phyloP scores from a whole-genome alignment of 2,113 vertebrate species.

The Sapayoa aenigma region DNA sequence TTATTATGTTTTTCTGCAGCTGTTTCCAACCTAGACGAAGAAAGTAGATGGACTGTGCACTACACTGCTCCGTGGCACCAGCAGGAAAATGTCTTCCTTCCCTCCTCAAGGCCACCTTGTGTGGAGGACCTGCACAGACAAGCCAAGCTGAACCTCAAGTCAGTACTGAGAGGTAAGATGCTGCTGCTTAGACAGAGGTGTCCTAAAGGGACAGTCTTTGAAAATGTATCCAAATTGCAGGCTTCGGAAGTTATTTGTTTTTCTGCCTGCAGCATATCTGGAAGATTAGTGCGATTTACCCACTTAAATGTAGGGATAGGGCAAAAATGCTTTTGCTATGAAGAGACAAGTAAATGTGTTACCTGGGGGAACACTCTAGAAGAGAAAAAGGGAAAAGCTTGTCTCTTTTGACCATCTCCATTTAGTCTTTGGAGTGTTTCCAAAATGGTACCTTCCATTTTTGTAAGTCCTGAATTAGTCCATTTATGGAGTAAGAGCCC shows the following conservation, averaged over 20 bases:
- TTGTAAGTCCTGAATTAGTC: background rate
- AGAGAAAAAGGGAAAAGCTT: background rate
- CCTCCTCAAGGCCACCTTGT: slow-evolving; percentile 85
- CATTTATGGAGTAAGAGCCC: background rate
- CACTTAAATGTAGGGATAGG: background rate
- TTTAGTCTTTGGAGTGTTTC: background rate
- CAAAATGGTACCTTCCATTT: background rate
- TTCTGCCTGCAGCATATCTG: background rate
- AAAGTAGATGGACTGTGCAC: slow-evolving; percentile 95
- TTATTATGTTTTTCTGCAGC: slow-evolving; percentile 73
- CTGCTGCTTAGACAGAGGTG: background rate
- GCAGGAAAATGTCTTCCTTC: slow-evolving; percentile 96
- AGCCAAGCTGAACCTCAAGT: slow-evolving; percentile 97
- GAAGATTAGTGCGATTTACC: background rate
- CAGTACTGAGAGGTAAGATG: slow-evolving; percentile 88
- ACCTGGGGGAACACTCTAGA: background rate
- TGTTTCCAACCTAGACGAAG: slow-evolving; percentile 96
- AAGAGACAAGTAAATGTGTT: background rate
- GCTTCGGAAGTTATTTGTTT: background rate
- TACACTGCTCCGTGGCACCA: slow-evolving; percentile 96
- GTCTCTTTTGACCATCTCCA: background rate
- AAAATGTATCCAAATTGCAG: background rate
- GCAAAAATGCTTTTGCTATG: background rate
- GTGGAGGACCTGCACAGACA: slow-evolving; percentile 95
- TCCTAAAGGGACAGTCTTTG: background rate